Conservation (phyloP, 1,140 invertebrate genomes). For the Drosophila saltans region DNA sequence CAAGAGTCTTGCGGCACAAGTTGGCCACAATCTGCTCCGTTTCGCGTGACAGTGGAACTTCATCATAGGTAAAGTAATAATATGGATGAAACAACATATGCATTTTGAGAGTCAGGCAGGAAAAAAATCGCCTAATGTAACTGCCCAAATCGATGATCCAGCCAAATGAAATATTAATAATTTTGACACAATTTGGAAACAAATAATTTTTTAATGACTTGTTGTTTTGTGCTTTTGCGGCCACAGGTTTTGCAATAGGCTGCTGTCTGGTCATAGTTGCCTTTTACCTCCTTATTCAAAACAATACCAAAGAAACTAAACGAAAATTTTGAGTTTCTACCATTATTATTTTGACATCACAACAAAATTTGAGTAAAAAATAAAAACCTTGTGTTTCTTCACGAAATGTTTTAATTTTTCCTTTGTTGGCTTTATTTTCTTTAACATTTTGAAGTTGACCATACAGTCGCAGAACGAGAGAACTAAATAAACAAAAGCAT, state of each 20-base stretch:
- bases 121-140: conserved; percentile 12
- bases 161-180: not conserved
- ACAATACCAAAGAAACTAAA: not conserved
- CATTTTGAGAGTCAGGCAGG: conserved; percentile 6
- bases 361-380: too few relatives aligned
- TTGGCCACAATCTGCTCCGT: not conserved
- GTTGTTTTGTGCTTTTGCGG: not conserved
- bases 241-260: not conserved
- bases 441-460: too few relatives aligned
- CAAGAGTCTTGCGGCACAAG: conserved; percentile 40
- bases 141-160: conserved; percentile 22
- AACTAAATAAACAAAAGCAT: too few relatives aligned
- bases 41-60: conserved; percentile 27
- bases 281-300: not conserved
- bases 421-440: too few relatives aligned
- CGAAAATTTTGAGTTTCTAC: not conserved
- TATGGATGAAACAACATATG: not conserved
- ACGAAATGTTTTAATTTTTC: too few relatives aligned
- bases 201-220: not conserved
- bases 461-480: too few relatives aligned
- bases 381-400: too few relatives aligned
- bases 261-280: not conserved
- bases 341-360: too few relatives aligned
- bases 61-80: conserved; percentile 16
- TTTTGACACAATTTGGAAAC: not conserved